A percentile compares a stretch with the other conserved stretches of the same genome.
Conservation (phyloP, 1,140 invertebrate species). For the Aporrectodea caliginosa region DNA sequence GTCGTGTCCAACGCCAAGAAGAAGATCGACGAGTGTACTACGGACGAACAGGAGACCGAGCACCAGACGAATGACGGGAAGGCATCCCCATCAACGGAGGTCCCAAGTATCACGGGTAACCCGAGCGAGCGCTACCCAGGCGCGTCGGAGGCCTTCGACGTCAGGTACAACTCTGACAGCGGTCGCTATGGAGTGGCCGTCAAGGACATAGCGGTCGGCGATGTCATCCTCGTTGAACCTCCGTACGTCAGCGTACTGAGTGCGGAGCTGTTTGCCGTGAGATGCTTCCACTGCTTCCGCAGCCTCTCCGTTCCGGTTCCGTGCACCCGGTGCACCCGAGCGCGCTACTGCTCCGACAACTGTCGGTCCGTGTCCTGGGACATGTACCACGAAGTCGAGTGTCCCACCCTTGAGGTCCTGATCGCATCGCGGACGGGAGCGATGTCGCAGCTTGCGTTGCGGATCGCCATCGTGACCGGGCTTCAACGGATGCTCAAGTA, state of each 20-base stretch:
- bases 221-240: constrained; percentile 72
- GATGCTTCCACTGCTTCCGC: constrained; percentile 77
- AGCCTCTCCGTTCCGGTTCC: constrained; percentile 64
- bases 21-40: constrained; percentile 5
- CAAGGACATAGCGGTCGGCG: constrained; percentile 68
- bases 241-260: constrained; percentile 72
- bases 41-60: neutral
- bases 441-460: constrained; percentile 73
- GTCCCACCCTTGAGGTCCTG: constrained; percentile 65
- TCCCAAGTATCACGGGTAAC: neutral
- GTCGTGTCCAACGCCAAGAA: neutral
- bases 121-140: constrained; percentile 37
- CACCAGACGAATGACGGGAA: neutral
- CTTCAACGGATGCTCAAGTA: neutral
- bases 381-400: constrained; percentile 75
- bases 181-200: constrained; percentile 71
- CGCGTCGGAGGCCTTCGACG: constrained; percentile 41
- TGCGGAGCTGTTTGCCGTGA: constrained; percentile 66
- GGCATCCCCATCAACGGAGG: neutral
- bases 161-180: constrained; percentile 40
- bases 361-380: constrained; percentile 68
- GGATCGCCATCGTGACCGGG: constrained; percentile 62
- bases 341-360: constrained; percentile 64
- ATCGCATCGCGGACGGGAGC: constrained; percentile 71
- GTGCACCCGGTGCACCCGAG: constrained; percentile 70